Evolutionary conservation across 2,113 vertebrate species (phyloP).

Genomic region (Sander lucioperca): DNA sequence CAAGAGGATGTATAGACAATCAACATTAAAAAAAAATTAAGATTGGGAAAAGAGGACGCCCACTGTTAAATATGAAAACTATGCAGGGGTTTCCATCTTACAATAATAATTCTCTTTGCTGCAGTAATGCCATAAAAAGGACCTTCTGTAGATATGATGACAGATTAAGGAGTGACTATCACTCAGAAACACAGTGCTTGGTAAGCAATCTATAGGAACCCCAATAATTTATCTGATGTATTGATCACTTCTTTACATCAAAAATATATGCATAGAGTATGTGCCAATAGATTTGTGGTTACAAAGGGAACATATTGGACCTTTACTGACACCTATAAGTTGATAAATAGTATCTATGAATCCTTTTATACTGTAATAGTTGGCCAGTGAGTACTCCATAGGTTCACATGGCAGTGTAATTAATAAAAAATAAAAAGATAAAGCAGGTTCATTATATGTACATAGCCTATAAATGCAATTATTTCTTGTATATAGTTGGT

Average conservation of each 20-base stretch:
- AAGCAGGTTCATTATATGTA: neutral
- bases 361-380: too few species aligned
- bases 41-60: neutral
- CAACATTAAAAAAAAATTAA: neutral
- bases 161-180: neutral
- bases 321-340: neutral
- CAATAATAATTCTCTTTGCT: neutral
- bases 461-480: neutral
- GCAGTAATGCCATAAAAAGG: neutral
- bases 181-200: neutral
- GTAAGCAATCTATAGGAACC: too few species aligned
- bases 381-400: too few species aligned
- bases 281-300: neutral
- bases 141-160: neutral
- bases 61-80: neutral
- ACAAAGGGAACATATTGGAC: neutral
- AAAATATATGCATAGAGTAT: too few species aligned
- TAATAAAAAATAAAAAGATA: neutral
- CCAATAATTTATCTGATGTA: too few species aligned
- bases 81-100: neutral
- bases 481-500: neutral
- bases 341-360: too few species aligned
- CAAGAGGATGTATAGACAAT: neutral
- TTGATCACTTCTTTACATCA: too few species aligned
- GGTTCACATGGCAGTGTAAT: neutral